These are phyloP conservation scores for Xylota segnis DNA, from an alignment of 2,888 invertebrate genomes.

Conservation along the genomic window DNA sequence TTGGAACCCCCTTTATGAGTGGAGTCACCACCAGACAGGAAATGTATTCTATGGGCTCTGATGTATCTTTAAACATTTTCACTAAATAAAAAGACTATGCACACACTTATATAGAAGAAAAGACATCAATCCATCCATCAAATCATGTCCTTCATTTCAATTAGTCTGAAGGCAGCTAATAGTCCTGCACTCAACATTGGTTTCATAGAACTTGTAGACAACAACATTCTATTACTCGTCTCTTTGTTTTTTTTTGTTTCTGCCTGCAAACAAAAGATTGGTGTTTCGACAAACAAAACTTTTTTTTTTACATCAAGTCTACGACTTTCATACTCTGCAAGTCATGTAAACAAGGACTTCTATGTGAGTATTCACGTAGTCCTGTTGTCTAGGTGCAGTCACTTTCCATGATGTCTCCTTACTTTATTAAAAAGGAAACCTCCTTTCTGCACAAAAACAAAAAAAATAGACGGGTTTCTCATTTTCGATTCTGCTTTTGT, in stretches of 20 bases:
- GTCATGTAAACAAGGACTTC: conserved; percentile 3
- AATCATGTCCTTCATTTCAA: conserved; percentile 6
- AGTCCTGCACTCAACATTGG: not conserved
- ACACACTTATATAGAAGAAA: too few relatives aligned
- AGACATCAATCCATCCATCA: not conserved
- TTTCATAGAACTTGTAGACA: not conserved
- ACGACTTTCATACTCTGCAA: not conserved
- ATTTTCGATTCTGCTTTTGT: not conserved
- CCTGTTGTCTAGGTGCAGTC: not conserved
- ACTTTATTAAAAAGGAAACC: too few relatives aligned
- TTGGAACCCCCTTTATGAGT: too few relatives aligned
- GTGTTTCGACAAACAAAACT: conserved; percentile 29
- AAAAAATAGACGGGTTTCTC: too few relatives aligned
- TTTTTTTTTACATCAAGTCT: conserved; percentile 19
- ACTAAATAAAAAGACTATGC: too few relatives aligned
- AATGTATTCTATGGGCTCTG: too few relatives aligned
- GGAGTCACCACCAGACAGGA: too few relatives aligned
- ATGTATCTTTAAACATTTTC: too few relatives aligned
- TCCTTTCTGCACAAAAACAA: not conserved
- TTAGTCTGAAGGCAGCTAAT: conserved; percentile 26
- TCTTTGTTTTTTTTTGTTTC: not conserved
- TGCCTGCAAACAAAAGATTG: conserved; percentile 1
- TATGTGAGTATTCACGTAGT: conserved; percentile 6
- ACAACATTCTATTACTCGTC: not conserved
- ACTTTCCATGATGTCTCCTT: not conserved